Evolutionary conservation across 1,140 invertebrate genomes (phyloP), one percentile per base, ranked within the genome.

Genomic region (Solenopsis fugax): DNA sequence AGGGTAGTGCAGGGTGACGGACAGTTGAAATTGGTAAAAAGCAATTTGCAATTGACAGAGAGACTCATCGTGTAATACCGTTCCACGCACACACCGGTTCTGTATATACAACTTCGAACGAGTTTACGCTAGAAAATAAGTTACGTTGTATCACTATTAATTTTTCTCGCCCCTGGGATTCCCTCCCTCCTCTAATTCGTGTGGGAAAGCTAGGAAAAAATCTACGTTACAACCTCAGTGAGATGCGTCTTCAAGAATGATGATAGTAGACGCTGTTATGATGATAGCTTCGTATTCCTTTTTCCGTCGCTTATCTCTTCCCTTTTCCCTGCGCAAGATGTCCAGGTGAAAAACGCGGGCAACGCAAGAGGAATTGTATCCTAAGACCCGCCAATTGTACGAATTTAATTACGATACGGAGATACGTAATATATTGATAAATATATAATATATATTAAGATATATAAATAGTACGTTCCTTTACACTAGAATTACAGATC

Each of bases 391-490:
- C 7, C 64, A 41, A 0, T 37, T 52, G 21, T 34, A 75, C 37
- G 29, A 37, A 41, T 71, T 34, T 75, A 50, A 37, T 87, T 67
- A 58, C 69, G 58, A 37, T 67, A 56, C 50, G 64, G 21, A 91
- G 72, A 88, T 78, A 90, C 86, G 86, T 76, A 87, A 87, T 91
- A 88, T 91, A 91, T 92, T 89, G 86, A 91, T 91, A 91, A 82
- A 92, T 92, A 90, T 88, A 71, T 85, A 24, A 13, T 85, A 89
- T 91, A 91, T 90, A 80, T 90, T 90, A 90, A 69, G 90, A 90
- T 91, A 90, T 90, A 91, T 91, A 91, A 91, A 91, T 91, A 91
- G 58, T 75, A 91, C 56, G 82, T 78, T 72, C 87, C 50, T 91
- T 91, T 89, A 89, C 86, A 92, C 82, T 87, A 90, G 76, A 88